phyloP scores from a whole-genome alignment of 2,113 vertebrate species.

The Propithecus coquereli region DNA sequence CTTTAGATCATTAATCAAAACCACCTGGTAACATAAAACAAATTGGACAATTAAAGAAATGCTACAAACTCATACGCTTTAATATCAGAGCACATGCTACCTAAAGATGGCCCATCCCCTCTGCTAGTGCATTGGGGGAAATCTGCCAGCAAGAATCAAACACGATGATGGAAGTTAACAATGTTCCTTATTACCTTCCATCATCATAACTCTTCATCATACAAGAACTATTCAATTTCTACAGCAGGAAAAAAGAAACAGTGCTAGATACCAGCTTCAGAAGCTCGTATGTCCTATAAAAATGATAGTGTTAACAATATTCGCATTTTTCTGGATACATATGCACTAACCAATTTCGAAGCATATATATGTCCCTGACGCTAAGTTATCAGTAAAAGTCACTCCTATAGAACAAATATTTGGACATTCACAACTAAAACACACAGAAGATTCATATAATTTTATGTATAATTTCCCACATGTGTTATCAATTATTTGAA shows the following conservation, averaged over 20 bases:
- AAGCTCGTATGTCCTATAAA: background rate
- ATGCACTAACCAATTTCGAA: background rate
- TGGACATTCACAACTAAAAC: constrained; percentile 29
- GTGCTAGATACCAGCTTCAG: background rate
- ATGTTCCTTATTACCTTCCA: background rate
- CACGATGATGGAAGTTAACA: background rate
- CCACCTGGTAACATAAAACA: constrained; percentile 70
- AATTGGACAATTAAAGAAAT: constrained; percentile 77
- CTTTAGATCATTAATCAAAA: constrained; percentile 75
- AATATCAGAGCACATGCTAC: constrained; percentile 3
- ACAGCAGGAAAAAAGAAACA: background rate
- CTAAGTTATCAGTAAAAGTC: background rate
- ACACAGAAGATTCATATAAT: constrained; percentile 16
- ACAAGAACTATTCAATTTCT: background rate
- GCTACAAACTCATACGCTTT: constrained; percentile 28
- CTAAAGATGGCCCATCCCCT: background rate
- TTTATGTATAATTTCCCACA: background rate
- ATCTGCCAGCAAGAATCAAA: background rate
- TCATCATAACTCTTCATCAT: constrained; percentile 13
- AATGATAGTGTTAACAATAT: background rate
- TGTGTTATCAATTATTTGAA: constrained; percentile 53
- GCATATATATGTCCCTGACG: background rate
- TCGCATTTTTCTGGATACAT: background rate
- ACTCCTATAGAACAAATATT: background rate
- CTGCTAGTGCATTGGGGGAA: background rate